phyloP scores from a whole-genome alignment of 2,113 vertebrate genomes.

The Rynchops niger region DNA sequence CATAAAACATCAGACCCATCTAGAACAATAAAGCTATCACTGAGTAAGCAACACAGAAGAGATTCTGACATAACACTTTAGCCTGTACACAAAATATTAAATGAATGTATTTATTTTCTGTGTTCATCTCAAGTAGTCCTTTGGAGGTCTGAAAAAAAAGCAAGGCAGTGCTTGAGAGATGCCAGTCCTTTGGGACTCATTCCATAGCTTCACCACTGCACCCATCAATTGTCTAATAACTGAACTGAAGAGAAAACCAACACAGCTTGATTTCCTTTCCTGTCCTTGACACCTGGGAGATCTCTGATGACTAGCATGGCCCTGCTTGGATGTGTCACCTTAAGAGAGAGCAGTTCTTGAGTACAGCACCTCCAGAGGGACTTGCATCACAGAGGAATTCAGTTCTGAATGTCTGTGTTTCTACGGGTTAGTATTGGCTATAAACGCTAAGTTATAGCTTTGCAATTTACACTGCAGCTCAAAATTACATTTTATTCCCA shows the following conservation, averaged over 20 bases:
- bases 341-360: not conserved
- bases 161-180: not conserved
- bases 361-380: not conserved
- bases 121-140: not conserved
- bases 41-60: not conserved
- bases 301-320: not conserved
- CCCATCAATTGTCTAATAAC: not conserved
- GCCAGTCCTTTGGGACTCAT: not conserved
- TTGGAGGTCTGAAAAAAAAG: not conserved
- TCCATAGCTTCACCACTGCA: not conserved
- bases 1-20: not conserved
- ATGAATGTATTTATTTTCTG: not conserved
- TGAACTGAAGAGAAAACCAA: not conserved
- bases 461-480: not conserved
- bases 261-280: not conserved
- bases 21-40: not conserved
- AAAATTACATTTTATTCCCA: not conserved
- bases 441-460: not conserved
- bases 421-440: rapidly evolving
- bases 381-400: not conserved
- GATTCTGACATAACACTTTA: not conserved
- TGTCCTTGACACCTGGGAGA: not conserved
- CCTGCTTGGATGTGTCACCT: not conserved
- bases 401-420: not conserved
- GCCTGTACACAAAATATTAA: not conserved